A percentile compares a stretch with the other conserved stretches of the same genome.
These are phyloP conservation scores for Antitype chi DNA, from an alignment of 2,888 invertebrate genomes.

Conservation along the genomic window DNA sequence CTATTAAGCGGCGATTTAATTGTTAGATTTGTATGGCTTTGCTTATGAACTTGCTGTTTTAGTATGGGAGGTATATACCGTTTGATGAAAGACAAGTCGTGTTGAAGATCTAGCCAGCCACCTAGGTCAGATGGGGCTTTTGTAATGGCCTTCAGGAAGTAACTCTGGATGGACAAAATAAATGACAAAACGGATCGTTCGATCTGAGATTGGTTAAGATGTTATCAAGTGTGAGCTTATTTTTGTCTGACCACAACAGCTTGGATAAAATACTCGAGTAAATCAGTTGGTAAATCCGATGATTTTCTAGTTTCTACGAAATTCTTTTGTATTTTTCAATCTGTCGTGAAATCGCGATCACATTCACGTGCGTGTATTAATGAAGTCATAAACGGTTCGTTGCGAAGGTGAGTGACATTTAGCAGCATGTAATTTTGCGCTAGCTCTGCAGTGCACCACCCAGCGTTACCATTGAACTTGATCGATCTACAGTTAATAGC, in stretches of 20 bases:
- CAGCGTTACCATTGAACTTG: conserved; percentile 61
- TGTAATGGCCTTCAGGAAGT: background rate
- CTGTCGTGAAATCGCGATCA: conserved; percentile 43
- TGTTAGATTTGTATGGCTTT: conserved; percentile 28
- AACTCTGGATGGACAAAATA: background rate
- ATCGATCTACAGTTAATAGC: background rate
- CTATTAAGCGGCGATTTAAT: conserved; percentile 54
- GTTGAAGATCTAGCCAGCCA: no score
- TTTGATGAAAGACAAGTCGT: background rate
- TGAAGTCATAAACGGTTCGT: conserved; percentile 38
- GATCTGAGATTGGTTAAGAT: background rate
- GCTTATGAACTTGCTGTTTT: conserved; percentile 24
- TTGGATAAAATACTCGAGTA: background rate
- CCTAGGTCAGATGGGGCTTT: background rate
- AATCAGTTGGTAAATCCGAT: background rate
- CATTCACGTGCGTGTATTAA: conserved; percentile 37
- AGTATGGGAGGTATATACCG: background rate
- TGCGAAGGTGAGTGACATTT: conserved; percentile 67
- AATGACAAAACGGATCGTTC: background rate
- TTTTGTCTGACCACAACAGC: background rate
- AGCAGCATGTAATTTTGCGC: conserved; percentile 59
- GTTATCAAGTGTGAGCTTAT: background rate
- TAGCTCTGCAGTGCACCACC: conserved; percentile 41
- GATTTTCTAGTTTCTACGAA: conserved; percentile 13
- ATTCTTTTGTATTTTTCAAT: conserved; percentile 2